Evolutionary conservation across 2,113 vertebrate genomes (phyloP).

Genomic region (Epinephelus fuscoguttatus): DNA sequence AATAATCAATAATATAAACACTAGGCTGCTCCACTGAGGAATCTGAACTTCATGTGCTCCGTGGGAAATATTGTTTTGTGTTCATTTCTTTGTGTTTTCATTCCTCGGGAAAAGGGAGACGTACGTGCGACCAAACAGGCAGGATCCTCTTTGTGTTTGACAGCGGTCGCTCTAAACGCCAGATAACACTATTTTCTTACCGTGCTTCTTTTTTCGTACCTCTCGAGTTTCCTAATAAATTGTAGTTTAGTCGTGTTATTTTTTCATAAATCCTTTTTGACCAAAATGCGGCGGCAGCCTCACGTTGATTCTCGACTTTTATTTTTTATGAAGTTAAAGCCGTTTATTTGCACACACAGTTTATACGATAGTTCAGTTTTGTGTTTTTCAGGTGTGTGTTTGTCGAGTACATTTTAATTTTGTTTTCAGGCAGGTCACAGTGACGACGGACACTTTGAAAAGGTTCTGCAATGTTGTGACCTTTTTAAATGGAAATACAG

Average conservation of each 20-base stretch:
- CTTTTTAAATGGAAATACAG: background rate
- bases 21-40: constrained; percentile 12
- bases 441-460: background rate
- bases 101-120: constrained; percentile 86
- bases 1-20: constrained; percentile 1
- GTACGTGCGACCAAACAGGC: constrained; percentile 64
- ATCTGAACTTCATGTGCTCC: background rate
- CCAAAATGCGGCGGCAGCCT: constrained; percentile 50
- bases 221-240: constrained; percentile 91
- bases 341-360: constrained; percentile 63
- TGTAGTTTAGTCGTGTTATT: constrained; percentile 86
- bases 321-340: constrained; percentile 43
- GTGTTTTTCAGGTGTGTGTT: constrained; percentile 33
- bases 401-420: constrained; percentile 8
- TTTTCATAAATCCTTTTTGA: constrained; percentile 52
- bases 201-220: constrained; percentile 87
- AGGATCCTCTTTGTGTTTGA: constrained; percentile 85
- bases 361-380: constrained; percentile 40
- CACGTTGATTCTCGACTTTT: constrained; percentile 12
- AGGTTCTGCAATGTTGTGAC: background rate
- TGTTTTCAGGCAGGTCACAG: constrained; percentile 14
- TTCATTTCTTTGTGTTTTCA: constrained; percentile 73
- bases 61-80: constrained; percentile 23
- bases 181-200: constrained; percentile 66
- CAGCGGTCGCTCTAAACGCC: constrained; percentile 86